Evolutionary conservation across 2,888 invertebrate species (phyloP), one percentile per base, ranked within the genome.

Genomic region (Andrena camellia): DNA sequence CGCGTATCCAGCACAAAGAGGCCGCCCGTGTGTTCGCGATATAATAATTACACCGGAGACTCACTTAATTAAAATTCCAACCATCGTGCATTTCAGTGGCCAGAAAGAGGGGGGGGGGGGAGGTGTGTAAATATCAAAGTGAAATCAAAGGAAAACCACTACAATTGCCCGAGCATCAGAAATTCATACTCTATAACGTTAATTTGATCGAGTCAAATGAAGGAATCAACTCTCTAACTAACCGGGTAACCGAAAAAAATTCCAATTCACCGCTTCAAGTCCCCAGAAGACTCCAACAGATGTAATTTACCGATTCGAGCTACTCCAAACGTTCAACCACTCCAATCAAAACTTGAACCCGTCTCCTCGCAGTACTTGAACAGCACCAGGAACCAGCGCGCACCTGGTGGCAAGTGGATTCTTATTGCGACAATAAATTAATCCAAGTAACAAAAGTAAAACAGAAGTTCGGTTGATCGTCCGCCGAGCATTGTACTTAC

Each of bases 1-100:
- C 31, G 54, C 59, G 23, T 59, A 67, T 42, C 35, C 10, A 17
- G 35, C 8, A 64, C 48, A 69, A 69, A 81, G 20, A n/a, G 63
- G 26, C 54, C 26, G 33, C 50, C 5, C 33, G 50, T 31, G 29
- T 26, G 23, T 20, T 50, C 73, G 67, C 63, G 73, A 81, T 73
- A 68, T 73, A 73, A 79, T 23, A 50, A 75, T 26, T 64, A 71
- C 64, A 35, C 29, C 13, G 13, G 8, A 23, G 20, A 33, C 1
- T 31, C 60, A 10, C 52, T 67, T 62, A 23, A 66, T 67, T 62
- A 54, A 78, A 68, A 63, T 42, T 69, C 62, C 52, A 8, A 63
- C 23, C 52, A 59, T 8, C 23, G 5, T 52, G n/a, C n/a, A 50
- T 60, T 50, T 31, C 8, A 33, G 33, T 26, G 57, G 23, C 4